Evolutionary conservation across 2,113 vertebrate species (phyloP).

Genomic region (Solea solea): DNA sequence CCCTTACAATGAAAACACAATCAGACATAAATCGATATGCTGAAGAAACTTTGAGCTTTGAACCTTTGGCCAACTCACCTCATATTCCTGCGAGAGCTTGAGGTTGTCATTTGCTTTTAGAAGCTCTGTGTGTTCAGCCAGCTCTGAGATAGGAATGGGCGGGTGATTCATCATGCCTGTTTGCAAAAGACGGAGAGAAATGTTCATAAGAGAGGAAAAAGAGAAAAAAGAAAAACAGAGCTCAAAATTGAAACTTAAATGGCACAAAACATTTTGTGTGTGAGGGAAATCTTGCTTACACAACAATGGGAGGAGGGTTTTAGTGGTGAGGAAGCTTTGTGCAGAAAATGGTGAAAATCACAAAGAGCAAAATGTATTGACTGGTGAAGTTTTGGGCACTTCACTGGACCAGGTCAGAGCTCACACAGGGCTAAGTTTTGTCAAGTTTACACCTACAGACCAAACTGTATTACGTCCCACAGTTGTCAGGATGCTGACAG

Average conservation of each 20-base stretch:
- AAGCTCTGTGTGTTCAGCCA: constrained; percentile 95
- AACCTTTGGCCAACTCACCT: constrained; percentile 83
- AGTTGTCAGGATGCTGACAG: background rate
- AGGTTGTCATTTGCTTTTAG: constrained; percentile 99
- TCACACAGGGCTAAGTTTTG: constrained; percentile 38
- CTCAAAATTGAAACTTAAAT: constrained; percentile 6
- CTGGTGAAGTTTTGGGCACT: constrained; percentile 40
- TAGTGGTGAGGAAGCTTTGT: constrained; percentile 69
- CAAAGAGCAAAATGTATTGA: constrained; percentile 34
- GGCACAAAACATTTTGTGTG: constrained; percentile 1
- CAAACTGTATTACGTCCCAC: constrained; percentile 12
- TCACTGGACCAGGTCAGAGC: constrained; percentile 75
- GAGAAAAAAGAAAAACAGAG: constrained; percentile 24
- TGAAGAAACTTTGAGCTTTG: constrained; percentile 20
- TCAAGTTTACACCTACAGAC: background rate
- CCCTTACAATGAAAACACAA: constrained; percentile 39
- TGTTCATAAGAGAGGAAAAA: constrained; percentile 23
- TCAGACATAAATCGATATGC: constrained; percentile 44
- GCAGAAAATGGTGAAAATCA: constrained; percentile 49
- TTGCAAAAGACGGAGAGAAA: constrained; percentile 34
- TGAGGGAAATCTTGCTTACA: constrained; percentile 27
- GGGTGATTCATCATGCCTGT: constrained; percentile 98
- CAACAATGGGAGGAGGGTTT: constrained; percentile 45
- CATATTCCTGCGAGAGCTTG: constrained; percentile 97
- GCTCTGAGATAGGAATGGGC: constrained; percentile 92